Conservation (phyloP, 2,888 invertebrate species). For the Villa cingulata region DNA sequence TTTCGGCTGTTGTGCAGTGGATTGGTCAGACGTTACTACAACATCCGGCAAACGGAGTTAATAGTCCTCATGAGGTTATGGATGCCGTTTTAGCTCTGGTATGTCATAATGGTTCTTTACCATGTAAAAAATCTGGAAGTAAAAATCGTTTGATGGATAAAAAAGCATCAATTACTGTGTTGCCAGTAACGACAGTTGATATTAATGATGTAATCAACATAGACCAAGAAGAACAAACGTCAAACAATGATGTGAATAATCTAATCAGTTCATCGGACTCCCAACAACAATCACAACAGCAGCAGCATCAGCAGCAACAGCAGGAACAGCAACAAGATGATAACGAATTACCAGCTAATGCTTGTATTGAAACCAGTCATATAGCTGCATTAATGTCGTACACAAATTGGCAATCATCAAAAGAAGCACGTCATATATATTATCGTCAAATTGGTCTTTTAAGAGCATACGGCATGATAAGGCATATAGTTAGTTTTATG, state of each 20-base stretch:
- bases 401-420: slow-evolving; percentile 64
- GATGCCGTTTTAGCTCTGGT: slow-evolving; percentile 74
- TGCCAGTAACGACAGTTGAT: slow-evolving; percentile 22
- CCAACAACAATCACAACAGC: slow-evolving; percentile 4
- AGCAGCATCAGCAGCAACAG: slow-evolving; percentile 6
- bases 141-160: background rate
- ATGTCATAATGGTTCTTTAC: slow-evolving; percentile 70
- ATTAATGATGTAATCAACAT: slow-evolving; percentile 35
- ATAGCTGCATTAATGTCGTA: slow-evolving; percentile 68
- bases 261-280: too few relatives aligned
- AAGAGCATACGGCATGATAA: slow-evolving; percentile 68
- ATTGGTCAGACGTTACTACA: slow-evolving; percentile 50
- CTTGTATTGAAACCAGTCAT: slow-evolving; percentile 55
- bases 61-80: slow-evolving; percentile 48
- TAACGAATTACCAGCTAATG: slow-evolving; percentile 22
- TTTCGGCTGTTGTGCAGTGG: slow-evolving; percentile 53
- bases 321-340: slow-evolving; percentile 22
- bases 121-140: slow-evolving; percentile 42
- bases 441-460: slow-evolving; percentile 55
- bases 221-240: slow-evolving; percentile 29
- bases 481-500: slow-evolving; percentile 70
- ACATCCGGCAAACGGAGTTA: slow-evolving; percentile 43
- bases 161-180: slow-evolving; percentile 1
- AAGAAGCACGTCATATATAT: slow-evolving; percentile 42
- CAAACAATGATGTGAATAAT: background rate